phyloP scores from a whole-genome alignment of 2,888 invertebrate genomes.

The Pycnomerus fuliginosus region DNA sequence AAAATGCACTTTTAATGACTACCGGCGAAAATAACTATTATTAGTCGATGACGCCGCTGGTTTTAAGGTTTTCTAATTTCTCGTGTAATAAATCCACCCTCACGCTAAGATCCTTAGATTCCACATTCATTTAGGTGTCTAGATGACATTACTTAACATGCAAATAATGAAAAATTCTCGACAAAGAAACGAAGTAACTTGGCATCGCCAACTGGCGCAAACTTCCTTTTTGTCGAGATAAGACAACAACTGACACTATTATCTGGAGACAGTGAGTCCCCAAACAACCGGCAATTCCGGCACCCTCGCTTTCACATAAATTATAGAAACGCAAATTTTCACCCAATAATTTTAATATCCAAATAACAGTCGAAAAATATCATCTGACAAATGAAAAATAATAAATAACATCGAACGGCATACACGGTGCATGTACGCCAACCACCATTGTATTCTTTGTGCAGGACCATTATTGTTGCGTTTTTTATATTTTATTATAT shows the following conservation, averaged over 20 bases:
- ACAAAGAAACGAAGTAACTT: conserved; percentile 13
- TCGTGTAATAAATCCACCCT: too few species aligned
- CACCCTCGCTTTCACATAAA: conserved; percentile 10
- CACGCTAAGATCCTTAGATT: too few species aligned
- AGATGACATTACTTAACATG: background rate
- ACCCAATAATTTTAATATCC: too few species aligned
- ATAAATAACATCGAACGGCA: too few species aligned
- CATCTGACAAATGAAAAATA: too few species aligned
- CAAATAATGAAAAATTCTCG: conserved; percentile 8
- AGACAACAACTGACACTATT: conserved; percentile 19
- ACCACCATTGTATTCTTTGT: conserved; percentile 15
- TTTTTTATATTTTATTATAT: conserved; percentile 40
- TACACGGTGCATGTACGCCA: conserved; percentile 1
- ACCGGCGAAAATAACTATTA: too few species aligned
- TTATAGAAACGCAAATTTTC: too few species aligned
- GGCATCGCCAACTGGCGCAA: conserved; percentile 15
- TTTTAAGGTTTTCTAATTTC: too few species aligned
- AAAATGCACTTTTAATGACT: too few species aligned
- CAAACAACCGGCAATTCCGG: conserved; percentile 6
- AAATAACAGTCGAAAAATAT: too few species aligned
- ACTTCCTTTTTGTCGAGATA: conserved; percentile 12
- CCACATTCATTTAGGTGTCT: background rate
- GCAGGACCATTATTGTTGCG: conserved; percentile 31
- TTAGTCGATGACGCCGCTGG: too few species aligned
- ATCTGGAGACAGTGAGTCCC: conserved; percentile 7